Evolutionary conservation across 37 sponge, comb jelly and placozoan genomes (phyloP).

Genomic region (Oopsacas minuta): DNA sequence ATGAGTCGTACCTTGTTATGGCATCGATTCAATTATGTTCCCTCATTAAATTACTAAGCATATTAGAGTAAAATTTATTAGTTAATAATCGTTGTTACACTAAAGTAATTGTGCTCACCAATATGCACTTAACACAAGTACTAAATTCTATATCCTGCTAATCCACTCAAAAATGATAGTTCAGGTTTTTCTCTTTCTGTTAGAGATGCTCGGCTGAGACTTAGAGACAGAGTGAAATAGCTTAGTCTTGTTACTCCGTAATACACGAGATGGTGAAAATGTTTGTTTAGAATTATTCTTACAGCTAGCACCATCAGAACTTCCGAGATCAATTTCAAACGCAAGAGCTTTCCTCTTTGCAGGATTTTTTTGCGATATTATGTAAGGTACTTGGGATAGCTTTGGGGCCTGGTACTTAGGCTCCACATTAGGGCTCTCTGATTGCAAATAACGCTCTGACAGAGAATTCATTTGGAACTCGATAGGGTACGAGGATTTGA

Average conservation of each 20-base stretch:
- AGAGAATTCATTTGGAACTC: constrained; percentile 35
- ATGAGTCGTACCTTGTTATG: no score
- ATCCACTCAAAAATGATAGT: background rate
- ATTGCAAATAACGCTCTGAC: background rate
- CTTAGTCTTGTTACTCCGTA: background rate
- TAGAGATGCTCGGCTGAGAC: background rate
- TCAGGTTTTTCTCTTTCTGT: background rate
- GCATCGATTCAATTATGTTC: no score
- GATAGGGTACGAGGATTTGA: constrained; percentile 56
- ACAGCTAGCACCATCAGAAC: background rate
- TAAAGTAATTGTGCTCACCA: no score
- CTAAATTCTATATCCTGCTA: no score
- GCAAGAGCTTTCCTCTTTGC: background rate
- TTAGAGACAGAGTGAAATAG: background rate
- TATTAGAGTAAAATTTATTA: no score
- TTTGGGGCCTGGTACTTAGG: background rate
- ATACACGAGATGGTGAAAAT: background rate
- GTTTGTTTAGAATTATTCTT: background rate
- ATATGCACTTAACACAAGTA: no score
- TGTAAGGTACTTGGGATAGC: background rate
- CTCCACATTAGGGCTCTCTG: background rate
- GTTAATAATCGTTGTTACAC: no score
- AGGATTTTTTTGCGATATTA: background rate
- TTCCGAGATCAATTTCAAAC: background rate
- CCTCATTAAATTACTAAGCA: no score